Evolutionary conservation across 2,888 invertebrate species (phyloP).

Genomic region (Drosophila melanosoma): DNA sequence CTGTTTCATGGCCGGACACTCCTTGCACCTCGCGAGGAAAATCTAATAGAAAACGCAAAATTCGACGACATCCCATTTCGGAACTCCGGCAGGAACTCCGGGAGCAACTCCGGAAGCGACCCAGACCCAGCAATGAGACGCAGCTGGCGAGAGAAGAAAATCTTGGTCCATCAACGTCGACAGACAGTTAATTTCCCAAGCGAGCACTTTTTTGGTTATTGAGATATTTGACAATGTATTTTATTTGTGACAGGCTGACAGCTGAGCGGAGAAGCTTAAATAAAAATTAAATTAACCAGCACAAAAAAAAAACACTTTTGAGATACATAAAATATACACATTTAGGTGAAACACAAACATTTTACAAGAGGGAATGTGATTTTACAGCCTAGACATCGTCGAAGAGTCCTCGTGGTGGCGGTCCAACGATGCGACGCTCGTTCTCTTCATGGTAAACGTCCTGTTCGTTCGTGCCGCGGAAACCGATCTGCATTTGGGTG

Average conservation of each 20-base stretch:
- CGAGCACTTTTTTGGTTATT: constrained; percentile 43
- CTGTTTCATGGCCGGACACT: background rate
- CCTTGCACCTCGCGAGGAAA: constrained; percentile 33
- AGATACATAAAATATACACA: constrained; percentile 32
- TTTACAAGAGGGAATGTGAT: constrained; percentile 16
- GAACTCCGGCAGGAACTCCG: background rate
- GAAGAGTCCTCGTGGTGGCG: constrained; percentile 92
- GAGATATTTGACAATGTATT: constrained; percentile 35
- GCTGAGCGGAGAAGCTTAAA: constrained; percentile 53
- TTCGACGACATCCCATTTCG: constrained; percentile 32
- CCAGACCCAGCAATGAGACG: background rate
- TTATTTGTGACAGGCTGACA: constrained; percentile 55
- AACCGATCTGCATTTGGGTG: constrained; percentile 86
- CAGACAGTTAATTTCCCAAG: background rate
- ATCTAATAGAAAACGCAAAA: constrained; percentile 35
- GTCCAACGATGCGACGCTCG: constrained; percentile 86
- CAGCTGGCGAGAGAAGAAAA: background rate
- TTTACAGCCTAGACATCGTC: constrained; percentile 89
- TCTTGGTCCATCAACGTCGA: background rate
- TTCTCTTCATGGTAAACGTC: constrained; percentile 82
- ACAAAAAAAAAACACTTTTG: constrained; percentile 30
- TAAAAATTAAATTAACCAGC: constrained; percentile 43
- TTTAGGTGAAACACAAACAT: constrained; percentile 4
- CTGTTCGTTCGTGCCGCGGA: constrained; percentile 74
- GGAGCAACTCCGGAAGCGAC: too few species aligned